These are phyloP conservation scores for Semotilus atromaculatus DNA, from an alignment of 2,797 vertebrate genomes.

Conservation along the genomic window DNA sequence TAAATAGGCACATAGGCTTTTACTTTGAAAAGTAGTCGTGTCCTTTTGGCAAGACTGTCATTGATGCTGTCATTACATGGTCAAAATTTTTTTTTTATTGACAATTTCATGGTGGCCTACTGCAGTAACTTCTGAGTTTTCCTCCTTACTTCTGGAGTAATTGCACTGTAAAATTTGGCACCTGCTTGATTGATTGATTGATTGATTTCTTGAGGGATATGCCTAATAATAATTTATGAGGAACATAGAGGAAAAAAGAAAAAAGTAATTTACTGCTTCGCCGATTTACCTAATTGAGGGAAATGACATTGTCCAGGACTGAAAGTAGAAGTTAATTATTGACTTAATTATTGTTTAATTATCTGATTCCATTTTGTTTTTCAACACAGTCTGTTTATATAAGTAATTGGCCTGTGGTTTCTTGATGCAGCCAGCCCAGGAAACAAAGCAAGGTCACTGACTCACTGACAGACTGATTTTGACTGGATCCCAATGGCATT, in stretches of 20 bases:
- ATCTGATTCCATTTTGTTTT: constrained; percentile 82
- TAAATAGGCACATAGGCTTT: not conserved
- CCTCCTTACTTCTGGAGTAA: constrained; percentile 64
- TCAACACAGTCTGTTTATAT: constrained; percentile 81
- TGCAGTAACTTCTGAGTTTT: not conserved
- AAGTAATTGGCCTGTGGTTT: constrained; percentile 77
- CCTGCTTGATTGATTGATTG: constrained; percentile 74
- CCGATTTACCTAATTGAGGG: constrained; percentile 80
- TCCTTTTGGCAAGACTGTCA: not conserved
- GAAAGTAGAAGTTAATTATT: constrained; percentile 84
- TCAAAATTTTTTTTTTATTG: not conserved
- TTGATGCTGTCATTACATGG: not conserved
- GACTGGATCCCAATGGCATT: constrained; percentile 75
- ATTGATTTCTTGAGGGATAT: constrained; percentile 82
- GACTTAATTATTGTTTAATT: constrained; percentile 79
- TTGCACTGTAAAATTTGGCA: constrained; percentile 70
- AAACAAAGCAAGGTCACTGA: constrained; percentile 77
- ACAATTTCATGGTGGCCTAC: not conserved
- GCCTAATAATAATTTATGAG: constrained; percentile 78
- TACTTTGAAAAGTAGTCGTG: not conserved
- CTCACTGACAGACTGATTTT: constrained; percentile 75
- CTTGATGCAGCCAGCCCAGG: constrained; percentile 70
- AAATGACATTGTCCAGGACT: constrained; percentile 85
- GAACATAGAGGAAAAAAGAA: constrained; percentile 59
- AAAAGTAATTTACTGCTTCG: constrained; percentile 84